These are phyloP conservation scores for Eilema depressum DNA, from an alignment of 2,888 invertebrate species.

Conservation along the genomic window DNA sequence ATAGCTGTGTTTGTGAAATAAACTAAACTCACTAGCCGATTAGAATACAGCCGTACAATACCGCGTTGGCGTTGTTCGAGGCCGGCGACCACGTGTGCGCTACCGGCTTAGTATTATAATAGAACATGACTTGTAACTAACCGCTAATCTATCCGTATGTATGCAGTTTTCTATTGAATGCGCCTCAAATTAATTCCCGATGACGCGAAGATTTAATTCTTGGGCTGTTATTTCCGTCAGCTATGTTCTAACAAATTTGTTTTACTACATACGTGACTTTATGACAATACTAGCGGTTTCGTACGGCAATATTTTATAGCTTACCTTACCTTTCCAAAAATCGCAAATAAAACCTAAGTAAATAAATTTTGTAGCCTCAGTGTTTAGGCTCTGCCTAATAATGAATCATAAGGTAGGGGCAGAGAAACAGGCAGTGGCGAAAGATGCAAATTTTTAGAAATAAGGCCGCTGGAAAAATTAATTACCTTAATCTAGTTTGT, in stretches of 20 bases:
- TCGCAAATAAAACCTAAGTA: no score
- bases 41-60: constrained; percentile 10
- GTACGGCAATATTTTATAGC: no score
- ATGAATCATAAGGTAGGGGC: no score
- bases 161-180: constrained; percentile 8
- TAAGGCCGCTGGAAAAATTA: no score
- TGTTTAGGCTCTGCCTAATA: no score
- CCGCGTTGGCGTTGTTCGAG: constrained; percentile 19
- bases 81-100: constrained; percentile 15
- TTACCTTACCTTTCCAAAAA: no score
- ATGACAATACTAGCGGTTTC: no score
- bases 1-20: constrained; percentile 8
- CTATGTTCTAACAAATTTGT: not conserved
- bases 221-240: not conserved
- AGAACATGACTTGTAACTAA: constrained; percentile 19
- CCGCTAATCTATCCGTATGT: constrained; percentile 8
- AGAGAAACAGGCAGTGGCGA: no score
- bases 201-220: constrained; percentile 8
- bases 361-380: no score
- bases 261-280: no score
- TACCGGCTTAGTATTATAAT: constrained; percentile 19
- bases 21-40: constrained; percentile 12
- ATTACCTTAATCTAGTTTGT: no score
- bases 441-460: no score
- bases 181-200: constrained; percentile 7